These are phyloP conservation scores for Laupala kohalensis DNA, from an alignment of 1,140 invertebrate species.

Conservation along the genomic window DNA sequence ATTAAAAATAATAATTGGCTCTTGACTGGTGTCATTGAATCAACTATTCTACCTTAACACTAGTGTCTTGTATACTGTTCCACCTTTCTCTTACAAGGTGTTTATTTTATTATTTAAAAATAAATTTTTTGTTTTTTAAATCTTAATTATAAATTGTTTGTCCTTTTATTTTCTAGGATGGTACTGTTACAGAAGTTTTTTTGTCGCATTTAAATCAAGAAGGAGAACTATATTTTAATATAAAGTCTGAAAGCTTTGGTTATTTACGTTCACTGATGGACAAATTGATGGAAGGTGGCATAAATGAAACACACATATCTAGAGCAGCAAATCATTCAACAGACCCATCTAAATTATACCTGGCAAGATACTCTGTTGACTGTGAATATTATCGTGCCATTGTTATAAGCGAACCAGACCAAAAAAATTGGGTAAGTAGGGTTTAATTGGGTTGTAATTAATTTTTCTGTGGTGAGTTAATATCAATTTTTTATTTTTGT, in stretches of 20 bases:
- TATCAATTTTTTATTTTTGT: background rate
- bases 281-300: background rate
- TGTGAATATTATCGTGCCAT: conserved; percentile 24
- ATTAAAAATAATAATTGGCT: too few species aligned
- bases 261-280: background rate
- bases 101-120: too few species aligned
- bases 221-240: conserved; percentile 33
- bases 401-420: conserved; percentile 10
- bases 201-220: conserved; percentile 28
- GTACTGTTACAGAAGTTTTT: conserved; percentile 27
- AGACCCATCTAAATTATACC: conserved; percentile 23
- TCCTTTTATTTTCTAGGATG: conserved; percentile 19
- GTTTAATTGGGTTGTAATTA: background rate
- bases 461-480: background rate
- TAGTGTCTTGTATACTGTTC: too few species aligned
- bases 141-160: background rate
- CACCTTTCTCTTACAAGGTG: too few species aligned
- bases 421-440: background rate
- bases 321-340: background rate
- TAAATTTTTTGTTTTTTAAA: too few species aligned
- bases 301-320: conserved; percentile 4
- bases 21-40: too few species aligned
- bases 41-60: too few species aligned
- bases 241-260: conserved; percentile 26
- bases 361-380: conserved; percentile 24